Base-by-base conservation (phyloP, 2,113 vertebrate genomes). In the Enhydra lutris region DNA sequence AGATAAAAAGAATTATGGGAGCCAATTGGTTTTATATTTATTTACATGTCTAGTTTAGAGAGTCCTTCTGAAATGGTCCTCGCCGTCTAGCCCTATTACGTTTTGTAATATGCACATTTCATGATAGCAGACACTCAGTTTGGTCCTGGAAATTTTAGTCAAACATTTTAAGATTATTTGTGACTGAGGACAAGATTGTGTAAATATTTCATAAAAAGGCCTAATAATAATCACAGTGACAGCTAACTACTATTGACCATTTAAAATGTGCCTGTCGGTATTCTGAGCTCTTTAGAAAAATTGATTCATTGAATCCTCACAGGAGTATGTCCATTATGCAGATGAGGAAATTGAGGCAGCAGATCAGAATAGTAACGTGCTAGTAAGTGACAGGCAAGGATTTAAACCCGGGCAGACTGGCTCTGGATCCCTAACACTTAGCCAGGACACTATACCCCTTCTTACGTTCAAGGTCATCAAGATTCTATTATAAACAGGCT, bases 151-250 rank as follows among this genome's bases (percentile, higher is more conserved):
- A 95, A 91, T 73, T 23, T 78, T 63, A n/a, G 42, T 59, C 92
- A 79, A 89, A 39, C 61, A 36, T 83, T 91, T 86, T 80, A 76
- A 71, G 26, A 85, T 92, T 65, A 82, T 65, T 78, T 88, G 20
- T 26, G 36, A 95, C 20, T 73, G 23, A 50, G 63, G 17, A n/a
- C 23, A n/a, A 82, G 31, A 79, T 29, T 55, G 4, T 90, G 23
- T 78, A 97, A 73, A 50, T 94, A 84, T 73, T 91, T 81, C 71
- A 47, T 78, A 1, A n/a, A 96, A 92, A 91, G 36, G 7, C 36
- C 59, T 78, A 71, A 36, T 55, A 78, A 69, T 74, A 61, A 39
- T 65, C 17, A 59, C 14, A 63, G 39, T 39, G n/a, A 61, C 12
- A 17, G 15, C 34, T 59, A 85, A 71, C 18, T 11, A 61, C 59